A percentile compares a stretch with the other conserved stretches of the same genome.
phyloP scores from a whole-genome alignment of 2,113 vertebrate species.

The Siniperca chuatsi region DNA sequence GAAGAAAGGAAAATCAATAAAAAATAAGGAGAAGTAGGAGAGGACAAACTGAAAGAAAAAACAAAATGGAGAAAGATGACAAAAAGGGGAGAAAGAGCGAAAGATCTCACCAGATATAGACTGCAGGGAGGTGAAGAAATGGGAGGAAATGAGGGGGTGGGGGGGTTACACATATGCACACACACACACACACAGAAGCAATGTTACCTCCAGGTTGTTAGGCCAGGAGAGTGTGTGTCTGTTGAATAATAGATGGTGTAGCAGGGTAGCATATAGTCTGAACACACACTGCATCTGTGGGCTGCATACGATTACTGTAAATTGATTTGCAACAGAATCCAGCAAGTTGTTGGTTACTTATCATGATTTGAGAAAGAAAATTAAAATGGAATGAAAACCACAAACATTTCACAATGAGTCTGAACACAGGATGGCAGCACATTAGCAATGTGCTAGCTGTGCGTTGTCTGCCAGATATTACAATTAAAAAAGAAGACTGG shows the following conservation, averaged over 20 bases:
- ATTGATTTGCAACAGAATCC: constrained; percentile 39
- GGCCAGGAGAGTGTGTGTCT: constrained; percentile 76
- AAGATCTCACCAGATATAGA: constrained; percentile 15
- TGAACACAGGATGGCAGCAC: neutral
- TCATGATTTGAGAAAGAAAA: neutral
- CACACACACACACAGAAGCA: constrained; percentile 29
- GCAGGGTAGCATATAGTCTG: constrained; percentile 62
- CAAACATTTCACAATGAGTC: neutral
- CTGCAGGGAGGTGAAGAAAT: constrained; percentile 29
- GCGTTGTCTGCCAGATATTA: neutral
- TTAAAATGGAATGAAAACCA: neutral
- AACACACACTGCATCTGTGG: constrained; percentile 6
- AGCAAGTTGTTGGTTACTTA: neutral
- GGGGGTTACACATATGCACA: constrained; percentile 1
- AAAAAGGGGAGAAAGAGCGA: neutral
- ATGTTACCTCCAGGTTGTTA: constrained; percentile 72
- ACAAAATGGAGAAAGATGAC: neutral
- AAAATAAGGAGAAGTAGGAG: neutral
- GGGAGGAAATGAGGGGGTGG: constrained; percentile 4
- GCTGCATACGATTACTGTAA: constrained; percentile 21
- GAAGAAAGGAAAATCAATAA: neutral
- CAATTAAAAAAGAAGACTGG: neutral
- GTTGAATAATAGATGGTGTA: constrained; percentile 78
- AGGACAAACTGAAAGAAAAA: neutral
- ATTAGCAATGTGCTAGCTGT: neutral